Evolutionary conservation across 2,113 vertebrate species (phyloP), one percentile per base, ranked within the genome.

Genomic region (Orientallactaga bullata): DNA sequence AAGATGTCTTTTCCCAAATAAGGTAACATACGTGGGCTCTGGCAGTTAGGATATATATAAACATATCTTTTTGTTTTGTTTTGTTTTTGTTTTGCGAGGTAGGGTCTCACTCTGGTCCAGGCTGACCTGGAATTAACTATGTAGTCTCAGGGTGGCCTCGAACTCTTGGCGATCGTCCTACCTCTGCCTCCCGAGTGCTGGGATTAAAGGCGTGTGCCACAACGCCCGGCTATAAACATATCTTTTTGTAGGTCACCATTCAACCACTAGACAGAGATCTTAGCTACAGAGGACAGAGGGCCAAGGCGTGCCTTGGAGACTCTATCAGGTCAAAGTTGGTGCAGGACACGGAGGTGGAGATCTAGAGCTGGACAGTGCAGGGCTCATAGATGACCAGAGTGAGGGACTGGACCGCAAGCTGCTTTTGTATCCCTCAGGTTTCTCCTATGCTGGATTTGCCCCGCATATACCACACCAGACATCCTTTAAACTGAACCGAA

Each of bases 401-500:
- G 32, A 35, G n/a, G 26, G 28, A 2, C 61, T 42, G 7, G 1
- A 13, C 9, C 4, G 77, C 77, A 9, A 35, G 24, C 78, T 83
- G 82, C 51, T 26, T 90, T 72, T 73, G 9, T 60, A 30, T 47
- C n/a, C 20, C 30, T 2, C 18, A n/a, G 16, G n/a, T 79, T 76
- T 69, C 35, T 88, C 81, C 77, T 89, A 51, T 58, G 35, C 20
- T 39, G 39, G 18, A 60, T 84, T 72, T 58, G 72, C 42, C 39
- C 37, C 79, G 63, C 39, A 13, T 76, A 73, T 16, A 28, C 47
- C 55, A 79, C 71, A n/a, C 66, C 61, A 91, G 76, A 79, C 35
- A 28, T 23, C 63, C 55, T 69, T 87, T 76, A 37, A 61, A 83
- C 11, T 71, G 21, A 95, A 80, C 69, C 37, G 16, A 85, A 85